Conservation (phyloP, 2,888 invertebrate genomes). For the Lumbricus terrestris region DNA sequence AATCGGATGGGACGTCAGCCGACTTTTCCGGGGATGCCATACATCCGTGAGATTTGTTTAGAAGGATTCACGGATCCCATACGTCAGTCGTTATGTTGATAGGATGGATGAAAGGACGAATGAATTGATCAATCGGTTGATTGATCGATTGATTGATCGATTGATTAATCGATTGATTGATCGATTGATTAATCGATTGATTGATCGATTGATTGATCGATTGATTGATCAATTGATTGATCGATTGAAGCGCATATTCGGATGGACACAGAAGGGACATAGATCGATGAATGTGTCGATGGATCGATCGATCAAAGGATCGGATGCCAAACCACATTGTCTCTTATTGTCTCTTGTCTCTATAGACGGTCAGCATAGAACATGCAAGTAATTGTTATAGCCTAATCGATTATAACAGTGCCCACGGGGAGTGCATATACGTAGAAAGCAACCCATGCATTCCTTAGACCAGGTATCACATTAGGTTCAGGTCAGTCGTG, state of each 20-base stretch:
- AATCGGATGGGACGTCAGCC: neutral
- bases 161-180: neutral
- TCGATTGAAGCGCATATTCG: too few relatives aligned
- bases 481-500: too few relatives aligned
- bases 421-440: too few relatives aligned
- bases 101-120: neutral
- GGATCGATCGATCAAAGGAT: neutral
- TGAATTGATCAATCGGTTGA: neutral
- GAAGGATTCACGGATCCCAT: neutral
- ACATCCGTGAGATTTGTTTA: neutral
- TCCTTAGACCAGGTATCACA: too few relatives aligned
- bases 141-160: neutral
- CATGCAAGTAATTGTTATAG: too few relatives aligned
- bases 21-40: neutral
- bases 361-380: neutral
- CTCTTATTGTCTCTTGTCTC: too few relatives aligned
- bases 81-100: neutral
- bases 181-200: neutral
- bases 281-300: too few relatives aligned
- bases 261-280: too few relatives aligned
- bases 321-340: too few relatives aligned
- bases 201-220: neutral
- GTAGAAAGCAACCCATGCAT: too few relatives aligned
- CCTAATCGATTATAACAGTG: too few relatives aligned
- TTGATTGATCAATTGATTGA: neutral